Percentiles rank a stretch among this genome's conserved stretches.
phyloP scores from a whole-genome alignment of 2,888 invertebrate genomes.

The Stegana nigrithorax region DNA sequence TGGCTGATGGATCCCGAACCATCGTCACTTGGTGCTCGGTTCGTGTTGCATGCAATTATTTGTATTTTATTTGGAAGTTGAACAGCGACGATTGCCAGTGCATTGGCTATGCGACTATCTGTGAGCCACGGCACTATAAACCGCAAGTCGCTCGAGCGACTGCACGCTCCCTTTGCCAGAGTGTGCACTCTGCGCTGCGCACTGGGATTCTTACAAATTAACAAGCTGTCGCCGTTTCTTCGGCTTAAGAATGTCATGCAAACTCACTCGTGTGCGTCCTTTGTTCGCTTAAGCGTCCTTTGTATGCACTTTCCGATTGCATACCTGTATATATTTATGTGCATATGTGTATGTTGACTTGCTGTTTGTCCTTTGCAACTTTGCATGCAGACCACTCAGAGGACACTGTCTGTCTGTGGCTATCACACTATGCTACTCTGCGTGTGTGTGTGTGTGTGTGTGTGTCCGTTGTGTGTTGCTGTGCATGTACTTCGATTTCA shows the following conservation, averaged over 20 bases:
- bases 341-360: no score
- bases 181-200: no score
- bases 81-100: not conserved
- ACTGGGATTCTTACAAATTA: slow-evolving; percentile 60
- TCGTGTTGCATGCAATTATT: slow-evolving; percentile 15
- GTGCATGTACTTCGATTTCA: not conserved
- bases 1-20: no score
- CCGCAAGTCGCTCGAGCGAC: not conserved
- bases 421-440: not conserved
- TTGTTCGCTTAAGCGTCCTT: not conserved
- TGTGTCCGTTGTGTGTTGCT: slow-evolving; percentile 40
- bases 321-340: slow-evolving; percentile 25
- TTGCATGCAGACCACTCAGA: slow-evolving; percentile 25
- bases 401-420: no score
- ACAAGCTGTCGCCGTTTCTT: slow-evolving; percentile 55
- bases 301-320: no score
- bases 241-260: slow-evolving; percentile 53
- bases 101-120: not conserved
- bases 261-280: slow-evolving; percentile 29
- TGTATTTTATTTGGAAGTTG: not conserved
- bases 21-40: no score
- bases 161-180: no score
- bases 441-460: not conserved
- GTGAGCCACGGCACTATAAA: not conserved
- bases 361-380: no score